Evolutionary conservation across 2,797 vertebrate genomes (phyloP), one percentile per base, ranked within the genome.

Genomic region (Typhlichthys eigenmanni): DNA sequence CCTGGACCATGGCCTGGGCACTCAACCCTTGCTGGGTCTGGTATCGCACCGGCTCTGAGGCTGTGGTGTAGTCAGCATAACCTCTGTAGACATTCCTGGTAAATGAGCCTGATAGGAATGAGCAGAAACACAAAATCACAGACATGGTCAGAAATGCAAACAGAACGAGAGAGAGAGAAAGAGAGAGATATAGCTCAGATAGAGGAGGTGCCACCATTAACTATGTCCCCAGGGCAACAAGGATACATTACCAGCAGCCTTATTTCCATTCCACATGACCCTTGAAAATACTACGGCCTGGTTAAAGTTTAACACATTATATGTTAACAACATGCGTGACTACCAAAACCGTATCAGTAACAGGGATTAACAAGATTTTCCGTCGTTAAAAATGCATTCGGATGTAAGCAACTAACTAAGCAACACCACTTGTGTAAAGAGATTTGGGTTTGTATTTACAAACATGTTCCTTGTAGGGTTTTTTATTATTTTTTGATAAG

Each of bases 351-450:
- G 24, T 29, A 29, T 29, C 34, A 9, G 34, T 9, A 6, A 38
- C 5, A 38, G 11, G n/a, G 10, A 13, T 38, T 14, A 46, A 45
- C 34, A 17, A 11, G 0, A 55, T 62, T 65, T 65, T 38, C 60
- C 14, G n/a, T 19, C 6, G 34, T 48, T 43, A 14, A 2, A 46
- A 1, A 0, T 32, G 4, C 24, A 55, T 55, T 34, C 13, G 13
- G 10, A 6, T 34, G 13, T 34, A 13, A 54, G 52, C 10, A 29
- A 9, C 12, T 5, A 17, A 14, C 56, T 58, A 32, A 29, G 5
- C 7, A 32, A 64, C 70, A 68, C 50, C 12, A 19, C 53, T 53
- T 48, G 38, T n/a, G 38, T 24, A 49, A 54, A 29, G 4, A 19
- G 7, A 14, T 61, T 11, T 38, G 8, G 34, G 34, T 8, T 38